A percentile compares a stretch with the other conserved stretches of the same genome.
Evolutionary conservation across 1,140 invertebrate species (phyloP).

Genomic region (Drosophila aff.): DNA sequence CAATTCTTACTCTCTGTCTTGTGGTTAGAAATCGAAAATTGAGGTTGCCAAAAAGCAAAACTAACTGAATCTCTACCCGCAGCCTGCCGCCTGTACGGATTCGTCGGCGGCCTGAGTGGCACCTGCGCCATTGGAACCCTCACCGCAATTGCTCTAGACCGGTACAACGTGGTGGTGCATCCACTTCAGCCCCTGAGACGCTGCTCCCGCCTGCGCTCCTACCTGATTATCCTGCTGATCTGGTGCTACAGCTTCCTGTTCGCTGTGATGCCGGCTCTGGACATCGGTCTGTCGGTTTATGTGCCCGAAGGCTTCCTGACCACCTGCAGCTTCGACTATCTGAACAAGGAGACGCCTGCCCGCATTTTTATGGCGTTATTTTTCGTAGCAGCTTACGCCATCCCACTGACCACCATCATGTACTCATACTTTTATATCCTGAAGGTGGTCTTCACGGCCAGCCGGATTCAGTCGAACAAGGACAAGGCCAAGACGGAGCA

Average conservation of each 20-base stretch:
- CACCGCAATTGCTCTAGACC: conserved; percentile 89
- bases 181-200: conserved; percentile 88
- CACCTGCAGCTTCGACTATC: conserved; percentile 93
- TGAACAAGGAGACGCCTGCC: conserved; percentile 87
- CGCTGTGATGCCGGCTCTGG: conserved; percentile 88
- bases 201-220: conserved; percentile 87
- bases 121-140: conserved; percentile 90
- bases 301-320: conserved; percentile 92
- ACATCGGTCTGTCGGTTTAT: conserved; percentile 90
- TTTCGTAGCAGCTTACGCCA: conserved; percentile 89
- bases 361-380: conserved; percentile 89
- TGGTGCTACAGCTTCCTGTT: conserved; percentile 91
- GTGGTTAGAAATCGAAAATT: neutral
- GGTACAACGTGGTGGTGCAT: conserved; percentile 90
- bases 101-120: conserved; percentile 90
- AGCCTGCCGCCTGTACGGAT: conserved; percentile 90
- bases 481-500: conserved; percentile 89
- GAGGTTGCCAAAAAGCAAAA: neutral
- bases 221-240: conserved; percentile 87
- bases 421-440: conserved; percentile 91
- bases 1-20: neutral
- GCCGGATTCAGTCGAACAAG: conserved; percentile 86
- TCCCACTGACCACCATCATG: conserved; percentile 89
- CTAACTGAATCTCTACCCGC: conserved; percentile 65
- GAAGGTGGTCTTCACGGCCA: conserved; percentile 87